These are phyloP conservation scores for Diorhabda elongata DNA, from an alignment of 1,140 invertebrate species.

Conservation along the genomic window DNA sequence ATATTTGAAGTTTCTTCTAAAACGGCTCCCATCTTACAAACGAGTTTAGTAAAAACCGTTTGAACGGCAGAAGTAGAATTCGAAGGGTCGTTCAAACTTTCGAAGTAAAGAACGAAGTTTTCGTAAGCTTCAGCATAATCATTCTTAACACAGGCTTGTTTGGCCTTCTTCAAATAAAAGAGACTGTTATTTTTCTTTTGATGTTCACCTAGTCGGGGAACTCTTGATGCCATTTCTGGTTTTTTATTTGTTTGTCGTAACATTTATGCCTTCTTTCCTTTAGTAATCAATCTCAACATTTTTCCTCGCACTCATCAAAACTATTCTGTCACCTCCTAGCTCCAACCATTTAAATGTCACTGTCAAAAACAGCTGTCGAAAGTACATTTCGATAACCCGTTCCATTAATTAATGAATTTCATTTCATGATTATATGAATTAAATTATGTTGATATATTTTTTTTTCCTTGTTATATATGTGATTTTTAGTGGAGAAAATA, in stretches of 20 bases:
- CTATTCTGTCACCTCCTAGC: not conserved
- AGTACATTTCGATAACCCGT: not conserved
- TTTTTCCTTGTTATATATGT: too few species aligned
- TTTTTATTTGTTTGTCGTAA: not conserved
- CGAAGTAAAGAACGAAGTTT: conserved; percentile 31
- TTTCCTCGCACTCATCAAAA: too few species aligned
- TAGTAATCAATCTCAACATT: too few species aligned
- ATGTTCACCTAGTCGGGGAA: not conserved
- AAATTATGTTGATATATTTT: too few species aligned
- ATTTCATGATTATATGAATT: too few species aligned
- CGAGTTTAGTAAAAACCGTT: conserved; percentile 25
- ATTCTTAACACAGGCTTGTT: conserved; percentile 25
- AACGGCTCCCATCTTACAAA: conserved; percentile 26
- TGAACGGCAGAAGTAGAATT: conserved; percentile 24
- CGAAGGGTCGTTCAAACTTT: conserved; percentile 28
- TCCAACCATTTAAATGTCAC: not conserved
- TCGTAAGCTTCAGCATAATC: conserved; percentile 28
- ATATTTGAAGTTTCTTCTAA: conserved; percentile 27
- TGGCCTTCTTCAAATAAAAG: conserved; percentile 28
- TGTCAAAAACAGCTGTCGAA: not conserved
- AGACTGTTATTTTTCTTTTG: conserved; percentile 22
- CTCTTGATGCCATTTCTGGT: conserved; percentile 10
- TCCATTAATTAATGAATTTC: too few species aligned
- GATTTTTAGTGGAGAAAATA: too few species aligned
- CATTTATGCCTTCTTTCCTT: too few species aligned